Evolutionary conservation across 2,888 invertebrate species (phyloP), one percentile per base, ranked within the genome.

Genomic region (Trachelus tabidus): DNA sequence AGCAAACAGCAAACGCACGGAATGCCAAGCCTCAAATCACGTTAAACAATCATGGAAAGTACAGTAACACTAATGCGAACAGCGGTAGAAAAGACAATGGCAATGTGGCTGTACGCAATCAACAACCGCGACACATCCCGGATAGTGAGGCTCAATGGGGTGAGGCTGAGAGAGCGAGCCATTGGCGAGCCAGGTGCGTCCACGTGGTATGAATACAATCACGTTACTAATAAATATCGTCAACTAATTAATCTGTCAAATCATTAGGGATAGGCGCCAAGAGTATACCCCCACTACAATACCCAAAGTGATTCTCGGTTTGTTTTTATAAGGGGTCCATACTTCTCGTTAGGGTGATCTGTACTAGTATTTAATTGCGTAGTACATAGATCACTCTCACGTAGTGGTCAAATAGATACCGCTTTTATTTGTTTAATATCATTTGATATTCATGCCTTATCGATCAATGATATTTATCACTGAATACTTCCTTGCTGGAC

Each of bases 131-230:
- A 79, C 91, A 91, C 82, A 91, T 91, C 84, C 90, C 91, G 33
- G 92, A 92, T 75, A 89, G 85, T 34, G 92, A 92, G 84, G 89
- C 89, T 69, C 89, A 91, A 34, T 92, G 92, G 90, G 92, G 92
- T 30, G 92, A 92, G 82, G 92, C 92, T 71, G 92, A 92, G 83
- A 89, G 90, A 85, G 87, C 90, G 82, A 91, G 89, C 84, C 90
- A 90, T 81, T 91, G 91, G 91, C 91, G 90, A 89, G 90, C 90
- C 90, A 91, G 91, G 91, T 91, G 90, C 91, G 91, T 91, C 91
- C 85, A 88, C 87, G 91, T 91, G 90, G 91, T 91, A 91, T 87
- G 91, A 88, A 81, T 86, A 82, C 84, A 89, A 90, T 90, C 89
- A 90, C 90, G 89, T 89, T 91, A 88, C 82, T 87, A 84, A 81